A percentile compares a stretch with the other conserved stretches of the same genome.
Evolutionary conservation across 2,113 vertebrate genomes (phyloP).

Genomic region (Rhinoderma darwinii): DNA sequence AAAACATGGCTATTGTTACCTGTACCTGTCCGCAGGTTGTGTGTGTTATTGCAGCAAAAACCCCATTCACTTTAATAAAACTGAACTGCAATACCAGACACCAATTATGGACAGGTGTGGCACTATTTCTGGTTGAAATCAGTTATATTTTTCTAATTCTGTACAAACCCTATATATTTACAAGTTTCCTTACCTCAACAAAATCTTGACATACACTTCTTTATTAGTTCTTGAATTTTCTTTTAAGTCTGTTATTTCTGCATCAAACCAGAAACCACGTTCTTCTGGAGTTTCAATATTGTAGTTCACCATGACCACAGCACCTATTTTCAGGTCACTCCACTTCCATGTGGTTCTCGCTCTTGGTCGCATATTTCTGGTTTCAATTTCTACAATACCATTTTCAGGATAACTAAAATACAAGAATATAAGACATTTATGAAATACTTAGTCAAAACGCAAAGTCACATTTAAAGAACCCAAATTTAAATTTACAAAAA

Average conservation of each 20-base stretch:
- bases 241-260: conserved; percentile 86
- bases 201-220: conserved; percentile 92
- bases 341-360: conserved; percentile 87
- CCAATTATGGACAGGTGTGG: too few relatives aligned
- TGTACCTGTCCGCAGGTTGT: too few relatives aligned
- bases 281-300: conserved; percentile 93
- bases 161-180: too few relatives aligned
- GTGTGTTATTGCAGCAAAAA: too few relatives aligned
- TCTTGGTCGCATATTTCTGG: conserved; percentile 84
- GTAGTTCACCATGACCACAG: conserved; percentile 93
- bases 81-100: too few relatives aligned
- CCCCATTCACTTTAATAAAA: too few relatives aligned
- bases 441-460: not conserved
- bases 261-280: conserved; percentile 97
- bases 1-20: too few relatives aligned
- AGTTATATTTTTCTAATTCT: too few relatives aligned
- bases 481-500: too few relatives aligned
- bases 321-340: conserved; percentile 86
- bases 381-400: conserved; percentile 86
- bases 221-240: conserved; percentile 93
- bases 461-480: not conserved
- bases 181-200: conserved; percentile 93
- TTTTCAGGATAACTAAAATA: conserved; percentile 91
- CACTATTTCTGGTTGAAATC: too few relatives aligned
- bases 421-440: not conserved